Percentiles rank a stretch among this genome's conserved stretches.
Conservation (phyloP, 2,888 invertebrate species). For the Caenorhabditis uteleia region DNA sequence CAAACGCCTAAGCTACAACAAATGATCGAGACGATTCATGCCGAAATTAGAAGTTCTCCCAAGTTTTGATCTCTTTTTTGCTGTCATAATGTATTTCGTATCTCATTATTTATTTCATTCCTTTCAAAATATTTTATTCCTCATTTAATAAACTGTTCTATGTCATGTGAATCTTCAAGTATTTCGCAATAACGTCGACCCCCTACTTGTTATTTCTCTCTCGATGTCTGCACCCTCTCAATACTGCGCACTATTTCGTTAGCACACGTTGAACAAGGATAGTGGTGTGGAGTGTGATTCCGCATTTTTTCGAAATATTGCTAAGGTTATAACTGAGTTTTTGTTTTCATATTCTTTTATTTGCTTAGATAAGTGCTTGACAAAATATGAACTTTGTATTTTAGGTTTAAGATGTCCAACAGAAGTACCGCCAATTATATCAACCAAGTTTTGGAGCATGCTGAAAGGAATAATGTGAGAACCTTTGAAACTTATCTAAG, state of each 20-base stretch:
- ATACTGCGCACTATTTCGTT: conserved; percentile 3
- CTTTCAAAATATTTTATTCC: background rate
- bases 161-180: background rate
- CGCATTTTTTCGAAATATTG: background rate
- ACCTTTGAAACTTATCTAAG: too few species aligned
- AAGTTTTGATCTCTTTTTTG: conserved; percentile 7
- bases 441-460: conserved; percentile 21
- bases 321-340: background rate
- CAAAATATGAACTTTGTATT: too few species aligned
- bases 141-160: too few species aligned
- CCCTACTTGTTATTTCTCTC: background rate
- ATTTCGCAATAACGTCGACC: background rate
- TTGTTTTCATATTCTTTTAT: background rate
- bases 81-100: background rate
- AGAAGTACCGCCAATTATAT: too few species aligned
- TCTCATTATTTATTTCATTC: background rate
- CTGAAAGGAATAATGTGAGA: conserved; percentile 16
- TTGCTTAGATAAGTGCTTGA: too few species aligned
- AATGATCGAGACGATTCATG: conserved; percentile 35
- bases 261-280: conserved; percentile 17
- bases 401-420: conserved; percentile 20
- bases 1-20: conserved; percentile 35
- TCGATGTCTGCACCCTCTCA: background rate
- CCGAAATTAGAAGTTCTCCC: conserved; percentile 29
- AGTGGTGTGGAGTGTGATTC: background rate